These are phyloP conservation scores for Aethina tumida DNA, from an alignment of 1,140 invertebrate species.

Conservation along the genomic window DNA sequence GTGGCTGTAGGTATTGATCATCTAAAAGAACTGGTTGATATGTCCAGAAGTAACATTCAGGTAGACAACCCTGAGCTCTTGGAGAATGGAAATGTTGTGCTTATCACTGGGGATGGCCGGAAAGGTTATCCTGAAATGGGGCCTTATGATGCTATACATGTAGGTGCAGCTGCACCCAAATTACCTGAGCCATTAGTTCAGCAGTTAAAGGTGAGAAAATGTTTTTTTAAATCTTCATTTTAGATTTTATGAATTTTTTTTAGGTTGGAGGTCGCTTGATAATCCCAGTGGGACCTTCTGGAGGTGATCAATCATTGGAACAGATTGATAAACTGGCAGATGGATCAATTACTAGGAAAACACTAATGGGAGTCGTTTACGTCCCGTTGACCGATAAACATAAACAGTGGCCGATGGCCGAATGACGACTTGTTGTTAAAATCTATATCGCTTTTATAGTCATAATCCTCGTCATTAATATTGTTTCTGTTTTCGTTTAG, in stretches of 20 bases:
- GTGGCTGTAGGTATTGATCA: slow-evolving; percentile 85
- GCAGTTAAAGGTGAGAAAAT: slow-evolving; percentile 43
- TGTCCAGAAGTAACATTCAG: slow-evolving; percentile 68
- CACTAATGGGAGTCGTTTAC: slow-evolving; percentile 92
- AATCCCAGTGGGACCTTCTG: slow-evolving; percentile 80
- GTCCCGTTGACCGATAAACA: slow-evolving; percentile 90
- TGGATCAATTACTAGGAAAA: slow-evolving; percentile 66
- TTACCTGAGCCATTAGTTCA: slow-evolving; percentile 58
- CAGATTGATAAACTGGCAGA: slow-evolving; percentile 81
- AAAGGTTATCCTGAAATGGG: slow-evolving; percentile 58
- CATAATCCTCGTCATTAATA: too few relatives aligned
- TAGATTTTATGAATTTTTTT: slow-evolving; percentile 13
- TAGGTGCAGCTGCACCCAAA: slow-evolving; percentile 77
- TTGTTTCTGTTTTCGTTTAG: too few relatives aligned
- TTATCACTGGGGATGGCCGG: slow-evolving; percentile 80
- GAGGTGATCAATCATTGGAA: slow-evolving; percentile 71
- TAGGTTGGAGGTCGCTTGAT: slow-evolving; percentile 77
- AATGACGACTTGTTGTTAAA: slow-evolving; percentile 28
- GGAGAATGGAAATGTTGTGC: slow-evolving; percentile 50
- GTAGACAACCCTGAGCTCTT: slow-evolving; percentile 63
- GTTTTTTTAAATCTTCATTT: not conserved
- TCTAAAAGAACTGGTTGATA: slow-evolving; percentile 71
- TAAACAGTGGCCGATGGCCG: slow-evolving; percentile 42
- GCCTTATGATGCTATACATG: slow-evolving; percentile 89
- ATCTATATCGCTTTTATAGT: too few relatives aligned